phyloP scores from a whole-genome alignment of 2,797 vertebrate species.

The Intellagama lesueurii region DNA sequence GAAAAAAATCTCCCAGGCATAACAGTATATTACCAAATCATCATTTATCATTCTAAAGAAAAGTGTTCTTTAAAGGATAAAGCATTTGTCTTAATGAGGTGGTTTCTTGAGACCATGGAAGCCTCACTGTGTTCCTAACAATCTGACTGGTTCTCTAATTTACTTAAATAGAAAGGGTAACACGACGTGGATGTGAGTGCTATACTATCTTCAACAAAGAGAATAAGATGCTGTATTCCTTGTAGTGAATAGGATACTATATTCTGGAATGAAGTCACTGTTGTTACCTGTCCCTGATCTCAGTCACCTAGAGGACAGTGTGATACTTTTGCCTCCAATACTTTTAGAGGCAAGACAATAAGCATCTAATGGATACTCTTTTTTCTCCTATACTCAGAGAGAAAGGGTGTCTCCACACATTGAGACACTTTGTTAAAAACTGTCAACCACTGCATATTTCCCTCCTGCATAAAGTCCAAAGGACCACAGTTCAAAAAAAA shows the following conservation, averaged over 20 bases:
- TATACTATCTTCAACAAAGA: neutral
- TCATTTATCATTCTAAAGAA: slow-evolving; percentile 1
- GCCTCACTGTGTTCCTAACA: neutral
- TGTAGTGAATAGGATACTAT: neutral
- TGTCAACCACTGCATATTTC: too few species aligned
- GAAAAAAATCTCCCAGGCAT: neutral
- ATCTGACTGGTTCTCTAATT: neutral
- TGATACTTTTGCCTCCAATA: too few species aligned
- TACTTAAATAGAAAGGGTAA: neutral
- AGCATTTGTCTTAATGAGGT: neutral
- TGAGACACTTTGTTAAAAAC: too few species aligned
- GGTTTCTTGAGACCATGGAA: neutral
- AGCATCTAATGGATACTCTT: too few species aligned
- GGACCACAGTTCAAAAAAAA: too few species aligned
- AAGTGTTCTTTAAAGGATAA: neutral
- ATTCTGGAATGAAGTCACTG: neutral
- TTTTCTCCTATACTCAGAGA: too few species aligned
- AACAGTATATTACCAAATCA: neutral
- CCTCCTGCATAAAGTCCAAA: too few species aligned
- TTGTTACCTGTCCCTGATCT: neutral
- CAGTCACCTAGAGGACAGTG: too few species aligned
- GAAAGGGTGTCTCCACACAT: too few species aligned
- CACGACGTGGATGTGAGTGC: neutral
- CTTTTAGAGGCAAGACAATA: too few species aligned
- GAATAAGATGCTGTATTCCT: neutral